Evolutionary conservation across 2,888 invertebrate genomes (phyloP).

Genomic region (Ennomos erosarius): DNA sequence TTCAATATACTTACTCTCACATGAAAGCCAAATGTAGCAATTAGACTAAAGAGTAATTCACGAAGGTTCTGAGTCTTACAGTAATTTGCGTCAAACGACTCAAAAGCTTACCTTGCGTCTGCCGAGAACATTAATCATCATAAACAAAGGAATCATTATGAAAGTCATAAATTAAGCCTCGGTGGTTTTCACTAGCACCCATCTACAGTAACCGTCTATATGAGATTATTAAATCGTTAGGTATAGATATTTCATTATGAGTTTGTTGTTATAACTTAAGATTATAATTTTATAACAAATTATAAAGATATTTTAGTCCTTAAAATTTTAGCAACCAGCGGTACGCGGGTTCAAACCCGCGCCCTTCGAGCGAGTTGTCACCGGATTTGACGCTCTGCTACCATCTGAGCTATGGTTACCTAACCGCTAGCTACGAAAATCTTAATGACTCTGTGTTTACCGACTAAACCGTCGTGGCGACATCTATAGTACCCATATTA

Average conservation of each 20-base stretch:
- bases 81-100: conserved; percentile 35
- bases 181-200: conserved; percentile 32
- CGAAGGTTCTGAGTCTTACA: background rate
- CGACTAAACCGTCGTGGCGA: too few relatives aligned
- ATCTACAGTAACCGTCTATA: conserved; percentile 14
- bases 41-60: conserved; percentile 23
- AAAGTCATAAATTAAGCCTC: conserved; percentile 40
- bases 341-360: too few relatives aligned
- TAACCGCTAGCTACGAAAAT: too few relatives aligned
- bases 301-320: too few relatives aligned
- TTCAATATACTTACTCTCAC: background rate
- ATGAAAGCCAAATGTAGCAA: conserved; percentile 15
- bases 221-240: conserved; percentile 15
- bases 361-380: too few relatives aligned
- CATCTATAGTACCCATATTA: too few relatives aligned
- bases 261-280: conserved; percentile 11
- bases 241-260: conserved; percentile 13
- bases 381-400: too few relatives aligned
- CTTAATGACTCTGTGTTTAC: too few relatives aligned
- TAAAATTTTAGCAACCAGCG: too few relatives aligned
- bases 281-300: too few relatives aligned
- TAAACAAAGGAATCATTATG: conserved; percentile 41
- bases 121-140: conserved; percentile 35
- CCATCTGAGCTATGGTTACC: too few relatives aligned
- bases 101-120: conserved; percentile 20